Conservation (phyloP, 2,113 vertebrate genomes). For the Tragelaphus imberbis region DNA sequence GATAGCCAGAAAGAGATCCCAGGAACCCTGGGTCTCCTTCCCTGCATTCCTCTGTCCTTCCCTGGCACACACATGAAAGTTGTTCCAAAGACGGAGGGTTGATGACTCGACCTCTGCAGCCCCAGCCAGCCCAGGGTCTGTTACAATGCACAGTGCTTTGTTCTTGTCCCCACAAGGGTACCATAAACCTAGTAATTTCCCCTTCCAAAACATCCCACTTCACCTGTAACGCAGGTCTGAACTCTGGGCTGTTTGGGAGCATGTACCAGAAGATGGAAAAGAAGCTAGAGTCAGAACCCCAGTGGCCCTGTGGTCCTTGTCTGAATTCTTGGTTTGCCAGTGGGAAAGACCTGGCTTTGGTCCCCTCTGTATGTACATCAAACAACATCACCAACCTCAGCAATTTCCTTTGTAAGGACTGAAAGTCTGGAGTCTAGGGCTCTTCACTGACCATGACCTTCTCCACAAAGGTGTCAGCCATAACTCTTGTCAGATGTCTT, state of each 20-base stretch:
- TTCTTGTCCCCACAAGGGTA: background rate
- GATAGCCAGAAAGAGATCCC: background rate
- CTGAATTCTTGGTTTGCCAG: background rate
- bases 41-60: background rate
- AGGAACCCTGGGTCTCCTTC: background rate
- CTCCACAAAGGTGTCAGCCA: background rate
- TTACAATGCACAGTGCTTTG: background rate
- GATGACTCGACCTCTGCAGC: background rate
- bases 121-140: background rate
- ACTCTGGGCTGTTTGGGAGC: background rate
- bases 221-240: background rate
- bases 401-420: background rate
- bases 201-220: background rate
- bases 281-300: background rate
- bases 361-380: fast-evolving
- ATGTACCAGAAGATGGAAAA: background rate
- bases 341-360: background rate
- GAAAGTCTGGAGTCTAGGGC: background rate
- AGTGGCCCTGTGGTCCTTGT: background rate
- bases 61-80: too few relatives aligned
- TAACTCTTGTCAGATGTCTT: background rate
- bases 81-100: background rate
- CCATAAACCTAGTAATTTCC: background rate
- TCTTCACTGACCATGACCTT: background rate
- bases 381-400: background rate